phyloP scores from a whole-genome alignment of 2,797 vertebrate genomes.

The Phoeniculus purpureus region DNA sequence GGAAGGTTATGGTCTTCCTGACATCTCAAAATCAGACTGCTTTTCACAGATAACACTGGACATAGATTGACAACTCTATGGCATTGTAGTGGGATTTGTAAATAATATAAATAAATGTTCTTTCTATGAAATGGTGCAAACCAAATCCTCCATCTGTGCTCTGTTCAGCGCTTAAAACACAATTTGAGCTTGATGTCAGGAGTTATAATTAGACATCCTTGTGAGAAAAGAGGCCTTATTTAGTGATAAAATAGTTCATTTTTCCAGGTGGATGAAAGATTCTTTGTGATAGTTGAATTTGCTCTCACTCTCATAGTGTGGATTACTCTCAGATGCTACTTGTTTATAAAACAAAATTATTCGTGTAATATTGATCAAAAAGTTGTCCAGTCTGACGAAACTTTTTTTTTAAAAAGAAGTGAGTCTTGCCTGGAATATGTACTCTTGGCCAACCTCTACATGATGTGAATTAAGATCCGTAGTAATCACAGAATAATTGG shows the following conservation, averaged over 20 bases:
- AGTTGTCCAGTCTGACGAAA: background rate
- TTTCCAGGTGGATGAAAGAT: background rate
- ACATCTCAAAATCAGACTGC: background rate
- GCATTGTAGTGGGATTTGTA: background rate
- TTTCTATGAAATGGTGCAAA: background rate
- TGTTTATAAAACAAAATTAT: background rate
- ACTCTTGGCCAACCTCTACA: background rate
- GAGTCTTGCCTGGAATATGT: background rate
- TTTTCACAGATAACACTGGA: background rate
- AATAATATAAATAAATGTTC: background rate
- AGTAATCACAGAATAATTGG: slow-evolving; percentile 22
- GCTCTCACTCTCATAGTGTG: background rate
- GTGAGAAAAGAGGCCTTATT: background rate
- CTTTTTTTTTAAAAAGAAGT: background rate
- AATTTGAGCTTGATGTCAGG: background rate
- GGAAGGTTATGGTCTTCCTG: background rate
- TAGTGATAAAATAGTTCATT: background rate
- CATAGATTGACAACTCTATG: background rate
- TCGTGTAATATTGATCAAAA: slow-evolving; percentile 11
- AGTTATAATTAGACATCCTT: background rate
- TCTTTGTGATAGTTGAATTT: background rate
- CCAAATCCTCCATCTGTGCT: background rate
- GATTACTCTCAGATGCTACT: background rate
- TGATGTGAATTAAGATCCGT: background rate
- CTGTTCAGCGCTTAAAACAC: background rate